Evolutionary conservation across 2,888 invertebrate species (phyloP).

Genomic region (Ferdinandea cuprea): DNA sequence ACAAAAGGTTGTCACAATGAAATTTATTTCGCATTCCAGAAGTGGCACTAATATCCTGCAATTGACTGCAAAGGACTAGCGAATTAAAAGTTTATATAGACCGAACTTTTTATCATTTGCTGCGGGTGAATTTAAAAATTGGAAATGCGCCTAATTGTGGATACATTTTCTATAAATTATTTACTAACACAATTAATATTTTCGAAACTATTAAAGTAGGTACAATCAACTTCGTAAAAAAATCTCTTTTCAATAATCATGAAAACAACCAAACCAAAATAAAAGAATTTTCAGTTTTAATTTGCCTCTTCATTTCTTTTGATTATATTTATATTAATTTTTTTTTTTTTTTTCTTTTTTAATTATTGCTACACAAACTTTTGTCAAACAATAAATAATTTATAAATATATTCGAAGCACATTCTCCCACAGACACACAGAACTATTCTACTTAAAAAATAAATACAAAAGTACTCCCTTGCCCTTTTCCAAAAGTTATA

Average conservation of each 20-base stretch:
- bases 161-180: no score
- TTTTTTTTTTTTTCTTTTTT: constrained; percentile 17
- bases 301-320: constrained; percentile 22
- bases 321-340: no score
- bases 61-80: no score
- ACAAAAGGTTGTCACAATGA: no score
- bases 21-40: no score
- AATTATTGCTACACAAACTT: constrained; percentile 46
- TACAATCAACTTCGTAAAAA: not conserved
- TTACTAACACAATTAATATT: not conserved
- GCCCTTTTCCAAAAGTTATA: constrained; percentile 12
- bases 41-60: no score
- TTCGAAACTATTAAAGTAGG: not conserved
- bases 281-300: constrained; percentile 52
- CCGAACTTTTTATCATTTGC: no score
- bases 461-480: constrained; percentile 3
- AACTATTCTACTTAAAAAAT: constrained; percentile 32
- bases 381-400: constrained; percentile 58
- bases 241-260: not conserved
- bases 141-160: no score
- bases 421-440: constrained; percentile 71
- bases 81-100: no score
- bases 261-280: not conserved
- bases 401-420: constrained; percentile 49
- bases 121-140: no score